Base-by-base conservation (phyloP, 2,797 vertebrate species). In the Rhynchotus rufescens region DNA sequence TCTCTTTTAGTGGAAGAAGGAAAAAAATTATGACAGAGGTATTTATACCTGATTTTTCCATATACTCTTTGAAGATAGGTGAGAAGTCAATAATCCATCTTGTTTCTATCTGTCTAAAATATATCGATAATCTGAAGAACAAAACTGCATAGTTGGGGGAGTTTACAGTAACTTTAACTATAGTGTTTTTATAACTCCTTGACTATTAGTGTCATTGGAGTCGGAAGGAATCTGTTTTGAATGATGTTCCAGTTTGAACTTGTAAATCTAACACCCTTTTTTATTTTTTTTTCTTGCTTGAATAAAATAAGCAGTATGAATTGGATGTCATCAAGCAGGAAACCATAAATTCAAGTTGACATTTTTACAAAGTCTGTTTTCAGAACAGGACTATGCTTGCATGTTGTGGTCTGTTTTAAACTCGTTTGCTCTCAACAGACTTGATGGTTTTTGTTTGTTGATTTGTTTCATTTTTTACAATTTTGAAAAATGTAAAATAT, bases 311-410 rank as follows among this genome's bases (percentile, higher is more conserved):
- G 8, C 49, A 44, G 72, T 92, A 80, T 74, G 49, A 88, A 74
- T 88, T 81, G 71, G 64, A 64, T 79, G 80, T 88, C 73, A 57
- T 91, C 86, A 82, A 61, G 19, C 34, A 67, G 54, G 78, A 90
- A 91, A 36, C 36, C 28, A n/a, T 82, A 67, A 92, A 92, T 79
- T 54, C 49, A 86, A 73, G 13, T 17, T 47, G 87, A 40, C 17
- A 2, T 69, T 91, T 90, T 81, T 32, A 59, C 34, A 8, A 65
- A 83, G 87, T 91, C 42, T n/a, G 5, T 69, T 85, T 80, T 78
- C 66, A 54, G 49, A 68, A 44, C 23, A 40, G 76, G 44, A 8
- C 17, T 76, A 10, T 72, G 16, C 17, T 34, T 80, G 36, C 5
- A 3, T 56, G 8, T 19, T 59, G 42, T 2, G 54, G 13, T 67